Conservation (phyloP, 2,113 vertebrate genomes). For the Bujurquina vittata region DNA sequence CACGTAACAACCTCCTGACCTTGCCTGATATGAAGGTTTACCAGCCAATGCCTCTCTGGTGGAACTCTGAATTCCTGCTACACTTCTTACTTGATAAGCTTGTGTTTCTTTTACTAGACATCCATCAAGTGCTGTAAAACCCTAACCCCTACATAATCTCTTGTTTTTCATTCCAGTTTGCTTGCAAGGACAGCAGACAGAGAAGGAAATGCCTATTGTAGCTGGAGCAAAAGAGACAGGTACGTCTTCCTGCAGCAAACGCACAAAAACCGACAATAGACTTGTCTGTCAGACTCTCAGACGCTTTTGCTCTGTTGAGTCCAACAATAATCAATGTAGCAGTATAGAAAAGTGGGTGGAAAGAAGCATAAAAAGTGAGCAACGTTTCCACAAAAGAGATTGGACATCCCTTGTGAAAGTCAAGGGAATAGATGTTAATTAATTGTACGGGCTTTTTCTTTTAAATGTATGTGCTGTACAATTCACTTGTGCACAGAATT, state of each 20-base stretch:
- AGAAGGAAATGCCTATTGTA: background rate
- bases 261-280: slow-evolving; percentile 16
- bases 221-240: background rate
- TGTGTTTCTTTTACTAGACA: slow-evolving; percentile 42
- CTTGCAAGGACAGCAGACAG: slow-evolving; percentile 7
- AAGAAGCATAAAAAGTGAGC: slow-evolving; percentile 1
- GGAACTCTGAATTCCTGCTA: slow-evolving; percentile 39
- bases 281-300: slow-evolving; percentile 18
- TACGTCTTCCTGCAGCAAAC: background rate
- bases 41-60: slow-evolving; percentile 44
- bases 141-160: background rate
- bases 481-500: slow-evolving; percentile 4
- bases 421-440: slow-evolving; percentile 29
- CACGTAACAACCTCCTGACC: slow-evolving; percentile 46
- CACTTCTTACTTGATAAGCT: slow-evolving; percentile 30
- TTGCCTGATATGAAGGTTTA: slow-evolving; percentile 61
- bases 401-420: background rate
- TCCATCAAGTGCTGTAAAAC: slow-evolving; percentile 39
- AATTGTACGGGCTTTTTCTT: slow-evolving; percentile 29
- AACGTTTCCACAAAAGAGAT: background rate
- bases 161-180: slow-evolving; percentile 13
- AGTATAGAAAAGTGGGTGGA: background rate
- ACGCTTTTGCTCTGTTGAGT: slow-evolving; percentile 14
- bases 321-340: background rate
- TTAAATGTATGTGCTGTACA: slow-evolving; percentile 14